A percentile compares a stretch with the other conserved stretches of the same genome.
Conservation (phyloP, 2,797 vertebrate species). For the Zenarchopterus dispar region DNA sequence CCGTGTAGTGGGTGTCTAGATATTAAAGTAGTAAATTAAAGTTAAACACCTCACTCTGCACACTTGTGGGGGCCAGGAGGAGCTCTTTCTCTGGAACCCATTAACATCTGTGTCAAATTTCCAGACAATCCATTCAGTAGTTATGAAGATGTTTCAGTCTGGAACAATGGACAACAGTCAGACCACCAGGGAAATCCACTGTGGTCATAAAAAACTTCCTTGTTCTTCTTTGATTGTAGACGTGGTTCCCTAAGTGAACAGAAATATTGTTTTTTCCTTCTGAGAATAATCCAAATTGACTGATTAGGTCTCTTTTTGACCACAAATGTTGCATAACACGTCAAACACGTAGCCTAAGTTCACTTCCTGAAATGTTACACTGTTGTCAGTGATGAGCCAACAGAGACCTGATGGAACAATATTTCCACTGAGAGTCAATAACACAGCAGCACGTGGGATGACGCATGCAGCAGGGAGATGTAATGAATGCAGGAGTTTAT, state of each 20-base stretch:
- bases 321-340: neutral
- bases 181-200: too few relatives aligned
- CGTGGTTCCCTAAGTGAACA: neutral
- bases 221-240: neutral
- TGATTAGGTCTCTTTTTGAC: slow-evolving; percentile 5
- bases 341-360: slow-evolving; percentile 1
- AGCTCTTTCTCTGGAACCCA: neutral
- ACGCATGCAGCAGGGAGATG: neutral
- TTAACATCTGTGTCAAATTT: too few relatives aligned
- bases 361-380: neutral
- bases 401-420: slow-evolving; percentile 10
- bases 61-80: too few relatives aligned
- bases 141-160: too few relatives aligned
- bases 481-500: slow-evolving; percentile 18
- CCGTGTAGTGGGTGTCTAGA: neutral
- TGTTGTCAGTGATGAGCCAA: slow-evolving; percentile 8
- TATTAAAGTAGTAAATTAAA: neutral
- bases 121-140: too few relatives aligned
- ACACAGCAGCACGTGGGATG: neutral
- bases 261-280: neutral
- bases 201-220: too few relatives aligned
- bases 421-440: slow-evolving; percentile 14
- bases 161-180: too few relatives aligned
- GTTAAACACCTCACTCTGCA: neutral
- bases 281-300: neutral